Base-by-base conservation (phyloP, 2,888 invertebrate genomes). In the Dicranocentrus wangi region DNA sequence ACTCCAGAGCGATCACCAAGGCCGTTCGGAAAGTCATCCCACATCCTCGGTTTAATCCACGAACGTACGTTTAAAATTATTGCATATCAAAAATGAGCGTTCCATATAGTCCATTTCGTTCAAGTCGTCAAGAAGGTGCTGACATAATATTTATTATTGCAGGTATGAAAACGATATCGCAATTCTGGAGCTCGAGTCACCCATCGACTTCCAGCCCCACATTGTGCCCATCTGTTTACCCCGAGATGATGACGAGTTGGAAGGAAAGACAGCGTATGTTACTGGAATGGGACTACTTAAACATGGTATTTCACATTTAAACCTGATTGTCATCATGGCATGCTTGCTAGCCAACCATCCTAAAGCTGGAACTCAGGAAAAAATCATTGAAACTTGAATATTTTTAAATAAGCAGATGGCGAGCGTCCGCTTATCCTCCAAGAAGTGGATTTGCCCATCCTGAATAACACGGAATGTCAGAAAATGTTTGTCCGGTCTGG, bases 211-310 rank as follows among this genome's bases (percentile, higher is more conserved):
- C 87, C 95, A 95, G 88, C 92, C 93, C 27, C 96, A 96, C 88
- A 95, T 97, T 83, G 95, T 96, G 39, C 96, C 97, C 32, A 95
- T 97, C 88, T 97, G 97, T 89, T 93, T 97, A 92, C 96, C 96
- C 0, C 93, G 93, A 55, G 28, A 79, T 1, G 88, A 88, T 0
- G 92, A 93, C 0, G 95, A 95, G 88, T 95, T 94, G 88, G 95
- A 94, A 0, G 95, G 95, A 0, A 91, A 94, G 78, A 93, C 94
- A 91, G 97, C 95, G 0, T 94, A 94, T 0, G 96, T 96, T 1
- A 95, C 95, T 0, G 96, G 97, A 1, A 96, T 96, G 96, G 97
- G 97, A 0, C 92, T 96, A n/a, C 91, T 96, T 42, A 95, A 94
- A 88, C 96, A 96, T 88, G 94, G 94, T 91, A 87, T 21, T 13